Evolutionary conservation across 2,797 vertebrate species (phyloP).

Genomic region (Discoglossus pictus): DNA sequence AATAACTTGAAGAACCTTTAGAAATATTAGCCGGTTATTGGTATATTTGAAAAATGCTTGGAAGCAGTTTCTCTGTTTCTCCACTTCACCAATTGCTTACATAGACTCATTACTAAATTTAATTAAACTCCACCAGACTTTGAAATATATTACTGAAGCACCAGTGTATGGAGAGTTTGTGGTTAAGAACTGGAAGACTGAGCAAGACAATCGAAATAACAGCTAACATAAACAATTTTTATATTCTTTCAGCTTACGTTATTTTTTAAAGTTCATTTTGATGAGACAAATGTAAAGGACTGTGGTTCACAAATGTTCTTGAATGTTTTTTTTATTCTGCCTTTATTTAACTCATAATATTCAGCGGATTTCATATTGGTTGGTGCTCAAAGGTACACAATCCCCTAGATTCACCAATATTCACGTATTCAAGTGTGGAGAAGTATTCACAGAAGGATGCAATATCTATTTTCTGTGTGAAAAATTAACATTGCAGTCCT

Average conservation of each 20-base stretch:
- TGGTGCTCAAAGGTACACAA: too few relatives aligned
- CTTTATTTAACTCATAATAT: too few relatives aligned
- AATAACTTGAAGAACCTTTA: constrained; percentile 2
- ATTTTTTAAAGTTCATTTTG: constrained; percentile 19
- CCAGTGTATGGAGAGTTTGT: constrained; percentile 11
- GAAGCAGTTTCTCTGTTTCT: neutral
- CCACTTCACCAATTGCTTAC: constrained; percentile 21
- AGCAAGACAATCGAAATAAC: constrained; percentile 49
- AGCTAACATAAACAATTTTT: constrained; percentile 47
- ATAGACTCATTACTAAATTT: constrained; percentile 30
- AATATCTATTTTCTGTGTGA: too few relatives aligned
- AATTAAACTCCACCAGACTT: constrained; percentile 50
- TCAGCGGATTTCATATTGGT: too few relatives aligned
- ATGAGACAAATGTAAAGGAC: constrained; percentile 1
- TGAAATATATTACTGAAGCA: constrained; percentile 23
- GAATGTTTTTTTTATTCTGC: too few relatives aligned
- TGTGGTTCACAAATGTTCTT: too few relatives aligned
- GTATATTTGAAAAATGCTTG: constrained; percentile 11
- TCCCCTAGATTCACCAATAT: too few relatives aligned
- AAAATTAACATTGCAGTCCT: too few relatives aligned
- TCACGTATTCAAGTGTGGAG: too few relatives aligned
- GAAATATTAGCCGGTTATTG: constrained; percentile 6
- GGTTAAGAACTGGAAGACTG: constrained; percentile 44
- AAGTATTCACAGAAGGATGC: too few relatives aligned
- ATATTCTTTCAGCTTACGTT: constrained; percentile 1